Percentiles rank a stretch among this genome's conserved stretches.
Evolutionary conservation across 2,797 vertebrate species (phyloP).

Genomic region (Odontamblyopus lacepedii): DNA sequence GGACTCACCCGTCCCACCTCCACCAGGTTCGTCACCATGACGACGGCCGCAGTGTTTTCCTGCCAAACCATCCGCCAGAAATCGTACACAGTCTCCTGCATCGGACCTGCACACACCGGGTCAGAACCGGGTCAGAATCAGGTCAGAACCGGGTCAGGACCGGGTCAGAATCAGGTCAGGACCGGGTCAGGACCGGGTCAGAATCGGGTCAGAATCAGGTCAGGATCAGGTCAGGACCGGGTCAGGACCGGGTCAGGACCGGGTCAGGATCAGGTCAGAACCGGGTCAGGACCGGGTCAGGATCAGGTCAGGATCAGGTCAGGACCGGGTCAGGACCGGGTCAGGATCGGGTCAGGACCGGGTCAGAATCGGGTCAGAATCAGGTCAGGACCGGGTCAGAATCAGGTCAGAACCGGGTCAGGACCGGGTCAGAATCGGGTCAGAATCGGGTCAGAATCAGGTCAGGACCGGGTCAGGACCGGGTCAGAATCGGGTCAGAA

Average conservation of each 20-base stretch:
- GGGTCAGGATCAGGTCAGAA: no score
- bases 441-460: no score
- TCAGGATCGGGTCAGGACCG: no score
- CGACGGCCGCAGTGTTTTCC: slow-evolving; percentile 93
- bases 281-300: not conserved
- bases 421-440: no score
- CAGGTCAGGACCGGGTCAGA: not conserved
- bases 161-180: not conserved
- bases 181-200: no score
- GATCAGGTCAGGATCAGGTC: not conserved
- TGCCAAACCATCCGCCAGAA: slow-evolving; percentile 99
- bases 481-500: not conserved
- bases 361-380: no score
- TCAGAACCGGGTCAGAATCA: slow-evolving; percentile 7
- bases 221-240: not conserved
- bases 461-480: not conserved
- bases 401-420: not conserved
- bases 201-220: no score
- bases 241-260: not conserved
- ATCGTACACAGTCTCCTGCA: slow-evolving; percentile 96
- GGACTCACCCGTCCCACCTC: slow-evolving; percentile 95
- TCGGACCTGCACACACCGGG: slow-evolving; percentile 80
- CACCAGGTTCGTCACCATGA: slow-evolving; percentile 98
- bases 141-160: not conserved
- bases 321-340: no score